phyloP scores from a whole-genome alignment of 2,113 vertebrate genomes.

The Eretmochelys imbricata region DNA sequence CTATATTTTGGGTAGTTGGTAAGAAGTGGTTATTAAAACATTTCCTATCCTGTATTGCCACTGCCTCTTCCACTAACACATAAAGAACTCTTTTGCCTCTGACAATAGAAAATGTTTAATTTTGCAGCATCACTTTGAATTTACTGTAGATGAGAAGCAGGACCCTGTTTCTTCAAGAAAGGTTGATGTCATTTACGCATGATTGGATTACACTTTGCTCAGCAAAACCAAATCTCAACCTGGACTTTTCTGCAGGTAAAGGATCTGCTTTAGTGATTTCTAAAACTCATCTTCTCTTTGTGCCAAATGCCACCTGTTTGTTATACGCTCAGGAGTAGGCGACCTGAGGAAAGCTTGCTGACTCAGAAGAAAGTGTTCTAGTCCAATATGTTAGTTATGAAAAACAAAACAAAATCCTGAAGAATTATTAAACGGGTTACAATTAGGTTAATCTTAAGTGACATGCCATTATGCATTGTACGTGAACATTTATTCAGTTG shows the following conservation, averaged over 20 bases:
- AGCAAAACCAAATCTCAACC: not conserved
- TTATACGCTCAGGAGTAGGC: not conserved
- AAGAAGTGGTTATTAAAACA: not conserved
- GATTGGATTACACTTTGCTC: not conserved
- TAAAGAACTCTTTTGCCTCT: not conserved
- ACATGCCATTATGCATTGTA: not conserved
- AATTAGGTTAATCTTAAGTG: not conserved
- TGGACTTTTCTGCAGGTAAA: not conserved
- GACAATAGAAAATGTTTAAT: not conserved
- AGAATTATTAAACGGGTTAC: not conserved
- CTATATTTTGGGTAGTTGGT: not conserved
- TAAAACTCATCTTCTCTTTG: not conserved
- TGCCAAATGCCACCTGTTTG: rapidly evolving
- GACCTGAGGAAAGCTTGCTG: not conserved
- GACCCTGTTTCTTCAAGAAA: not conserved
- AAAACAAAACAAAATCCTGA: not conserved
- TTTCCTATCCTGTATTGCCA: not conserved
- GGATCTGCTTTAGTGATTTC: not conserved
- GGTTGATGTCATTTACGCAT: not conserved
- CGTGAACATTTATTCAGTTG: not conserved
- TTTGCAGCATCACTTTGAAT: not conserved
- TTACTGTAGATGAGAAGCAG: not conserved
- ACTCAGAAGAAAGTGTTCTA: not conserved
- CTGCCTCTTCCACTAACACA: rapidly evolving
- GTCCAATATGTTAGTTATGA: not conserved